Evolutionary conservation across 2,888 invertebrate genomes (phyloP).

Genomic region (Beris morrisii): DNA sequence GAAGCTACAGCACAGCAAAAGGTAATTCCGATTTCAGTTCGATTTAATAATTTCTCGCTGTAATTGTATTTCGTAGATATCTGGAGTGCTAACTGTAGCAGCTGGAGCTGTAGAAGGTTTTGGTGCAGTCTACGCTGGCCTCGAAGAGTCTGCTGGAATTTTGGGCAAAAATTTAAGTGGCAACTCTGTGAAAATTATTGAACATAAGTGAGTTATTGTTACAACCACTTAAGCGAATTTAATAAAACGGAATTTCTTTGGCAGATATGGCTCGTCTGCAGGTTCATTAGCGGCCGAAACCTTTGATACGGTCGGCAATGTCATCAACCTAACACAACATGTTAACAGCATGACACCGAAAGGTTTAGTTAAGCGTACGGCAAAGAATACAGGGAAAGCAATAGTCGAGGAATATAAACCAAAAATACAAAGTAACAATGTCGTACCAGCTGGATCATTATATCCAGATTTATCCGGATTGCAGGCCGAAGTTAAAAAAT

Average conservation of each 20-base stretch:
- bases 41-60: not conserved
- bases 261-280: slow-evolving; percentile 69
- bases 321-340: slow-evolving; percentile 66
- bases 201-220: slow-evolving; percentile 64
- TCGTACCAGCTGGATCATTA: slow-evolving; percentile 47
- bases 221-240: slow-evolving; percentile 2
- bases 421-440: slow-evolving; percentile 44
- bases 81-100: slow-evolving; percentile 66
- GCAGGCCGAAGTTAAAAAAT: slow-evolving; percentile 25
- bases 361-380: slow-evolving; percentile 65
- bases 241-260: slow-evolving; percentile 37
- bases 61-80: slow-evolving; percentile 46
- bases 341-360: slow-evolving; percentile 68
- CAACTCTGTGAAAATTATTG: slow-evolving; percentile 74
- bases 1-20: slow-evolving; percentile 60
- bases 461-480: slow-evolving; percentile 49
- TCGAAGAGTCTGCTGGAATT: slow-evolving; percentile 70
- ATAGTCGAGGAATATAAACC: slow-evolving; percentile 56
- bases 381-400: slow-evolving; percentile 65
- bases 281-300: slow-evolving; percentile 67
- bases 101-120: slow-evolving; percentile 73
- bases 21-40: slow-evolving; percentile 45
- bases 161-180: slow-evolving; percentile 66
- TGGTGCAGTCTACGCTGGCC: slow-evolving; percentile 68
- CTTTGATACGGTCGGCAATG: slow-evolving; percentile 70